Percentiles rank a stretch among this genome's conserved stretches.
phyloP scores from a whole-genome alignment of 2,797 vertebrate genomes.

The Paguma larvata region DNA sequence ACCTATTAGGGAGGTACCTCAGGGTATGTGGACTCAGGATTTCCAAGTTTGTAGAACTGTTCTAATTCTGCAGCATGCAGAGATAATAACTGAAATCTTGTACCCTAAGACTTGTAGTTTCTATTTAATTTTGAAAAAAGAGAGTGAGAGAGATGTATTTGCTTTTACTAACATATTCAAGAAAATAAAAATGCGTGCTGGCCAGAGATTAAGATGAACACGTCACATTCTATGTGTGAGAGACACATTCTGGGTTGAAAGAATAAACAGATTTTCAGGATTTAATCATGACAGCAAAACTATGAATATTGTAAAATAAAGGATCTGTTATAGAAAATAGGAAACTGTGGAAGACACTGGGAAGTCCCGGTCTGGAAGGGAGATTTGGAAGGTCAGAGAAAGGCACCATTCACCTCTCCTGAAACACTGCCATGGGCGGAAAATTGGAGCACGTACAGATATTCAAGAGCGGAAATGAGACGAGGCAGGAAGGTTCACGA shows the following conservation, averaged over 20 bases:
- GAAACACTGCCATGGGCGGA: rapidly evolving
- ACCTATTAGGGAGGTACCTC: background rate
- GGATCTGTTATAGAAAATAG: background rate
- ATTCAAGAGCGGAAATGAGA: too few species aligned
- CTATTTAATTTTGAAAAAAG: background rate
- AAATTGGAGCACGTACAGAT: rapidly evolving
- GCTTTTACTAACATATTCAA: background rate
- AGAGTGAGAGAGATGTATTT: background rate
- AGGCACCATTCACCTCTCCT: rapidly evolving
- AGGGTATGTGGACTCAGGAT: background rate
- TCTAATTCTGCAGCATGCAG: background rate
- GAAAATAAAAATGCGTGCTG: background rate
- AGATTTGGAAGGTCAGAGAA: background rate
- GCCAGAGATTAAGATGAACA: background rate
- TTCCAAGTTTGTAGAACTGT: background rate
- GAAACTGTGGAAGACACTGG: background rate
- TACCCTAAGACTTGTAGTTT: background rate
- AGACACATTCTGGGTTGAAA: background rate
- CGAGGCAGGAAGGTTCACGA: background rate
- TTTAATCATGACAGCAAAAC: background rate
- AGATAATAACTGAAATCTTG: background rate
- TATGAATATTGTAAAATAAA: background rate
- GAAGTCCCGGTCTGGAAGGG: background rate
- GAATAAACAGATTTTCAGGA: background rate
- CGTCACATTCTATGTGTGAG: background rate